Percentiles rank a stretch among this genome's conserved stretches.
Evolutionary conservation across 1,140 invertebrate genomes (phyloP).

Genomic region (Lamellibrachia luymesi): DNA sequence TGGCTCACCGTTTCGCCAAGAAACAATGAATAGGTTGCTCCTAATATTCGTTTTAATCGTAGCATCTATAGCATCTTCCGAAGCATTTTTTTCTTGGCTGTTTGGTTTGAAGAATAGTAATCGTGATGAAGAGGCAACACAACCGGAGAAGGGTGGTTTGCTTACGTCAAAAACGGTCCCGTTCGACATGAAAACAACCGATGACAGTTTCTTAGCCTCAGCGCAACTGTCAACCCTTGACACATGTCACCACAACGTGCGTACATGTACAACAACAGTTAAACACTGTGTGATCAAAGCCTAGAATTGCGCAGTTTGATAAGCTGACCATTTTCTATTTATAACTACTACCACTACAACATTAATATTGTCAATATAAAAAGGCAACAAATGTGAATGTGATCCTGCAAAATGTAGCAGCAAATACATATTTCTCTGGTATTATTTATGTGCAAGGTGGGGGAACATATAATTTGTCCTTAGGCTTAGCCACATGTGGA

Average conservation of each 20-base stretch:
- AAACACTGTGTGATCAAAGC: too few species aligned
- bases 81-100: not conserved
- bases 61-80: not conserved
- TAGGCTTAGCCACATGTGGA: too few species aligned
- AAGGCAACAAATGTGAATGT: too few species aligned
- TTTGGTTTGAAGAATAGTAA: not conserved
- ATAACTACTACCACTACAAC: too few species aligned
- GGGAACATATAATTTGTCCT: too few species aligned
- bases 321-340: too few species aligned
- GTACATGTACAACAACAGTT: slow-evolving; percentile 16
- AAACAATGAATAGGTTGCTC: not conserved
- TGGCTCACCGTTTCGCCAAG: not conserved
- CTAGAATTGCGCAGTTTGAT: too few species aligned
- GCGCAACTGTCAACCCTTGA: slow-evolving; percentile 66
- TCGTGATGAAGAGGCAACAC: not conserved
- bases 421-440: too few species aligned
- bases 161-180: slow-evolving; percentile 39
- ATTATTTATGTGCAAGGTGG: too few species aligned
- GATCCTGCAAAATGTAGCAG: too few species aligned
- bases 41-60: not conserved
- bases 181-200: slow-evolving; percentile 65
- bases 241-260: slow-evolving; percentile 66
- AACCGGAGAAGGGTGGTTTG: not conserved
- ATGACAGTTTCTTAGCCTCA: slow-evolving; percentile 68
- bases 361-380: too few species aligned